A percentile compares a stretch with the other conserved stretches of the same genome.
Evolutionary conservation across 2,797 vertebrate species (phyloP).

Genomic region (Micrastur ruficollis): DNA sequence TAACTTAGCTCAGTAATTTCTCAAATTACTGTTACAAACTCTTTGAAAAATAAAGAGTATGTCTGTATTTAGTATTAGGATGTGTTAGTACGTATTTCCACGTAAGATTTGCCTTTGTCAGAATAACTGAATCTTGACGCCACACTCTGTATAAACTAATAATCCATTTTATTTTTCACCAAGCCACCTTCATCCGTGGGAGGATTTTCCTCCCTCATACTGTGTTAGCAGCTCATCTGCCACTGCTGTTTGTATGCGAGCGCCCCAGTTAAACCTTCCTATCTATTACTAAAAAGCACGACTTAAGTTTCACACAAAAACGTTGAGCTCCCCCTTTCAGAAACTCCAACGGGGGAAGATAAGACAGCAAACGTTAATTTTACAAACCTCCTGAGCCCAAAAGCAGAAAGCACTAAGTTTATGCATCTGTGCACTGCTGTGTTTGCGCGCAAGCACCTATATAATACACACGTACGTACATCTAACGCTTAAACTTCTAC

Average conservation of each 20-base stretch:
- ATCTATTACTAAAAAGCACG: neutral
- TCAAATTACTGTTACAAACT: neutral
- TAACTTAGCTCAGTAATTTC: neutral
- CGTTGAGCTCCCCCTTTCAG: neutral
- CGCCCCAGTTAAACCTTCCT: neutral
- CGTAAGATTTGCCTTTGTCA: neutral
- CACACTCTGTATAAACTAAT: neutral
- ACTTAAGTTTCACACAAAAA: neutral
- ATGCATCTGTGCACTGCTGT: neutral
- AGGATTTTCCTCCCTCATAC: neutral
- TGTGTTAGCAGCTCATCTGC: neutral
- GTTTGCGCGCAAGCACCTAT: neutral
- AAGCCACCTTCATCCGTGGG: neutral
- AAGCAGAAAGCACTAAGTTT: neutral
- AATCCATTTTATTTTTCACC: neutral
- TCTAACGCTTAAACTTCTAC: neutral
- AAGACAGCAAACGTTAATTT: neutral
- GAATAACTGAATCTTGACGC: neutral
- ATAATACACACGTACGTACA: neutral
- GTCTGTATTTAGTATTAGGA: neutral
- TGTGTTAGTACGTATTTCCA: neutral
- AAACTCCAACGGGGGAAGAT: neutral
- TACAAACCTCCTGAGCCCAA: neutral
- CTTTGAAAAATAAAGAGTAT: neutral
- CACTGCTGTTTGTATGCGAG: neutral